Evolutionary conservation across 2,113 vertebrate genomes (phyloP).

Genomic region (Orycteropus afer): DNA sequence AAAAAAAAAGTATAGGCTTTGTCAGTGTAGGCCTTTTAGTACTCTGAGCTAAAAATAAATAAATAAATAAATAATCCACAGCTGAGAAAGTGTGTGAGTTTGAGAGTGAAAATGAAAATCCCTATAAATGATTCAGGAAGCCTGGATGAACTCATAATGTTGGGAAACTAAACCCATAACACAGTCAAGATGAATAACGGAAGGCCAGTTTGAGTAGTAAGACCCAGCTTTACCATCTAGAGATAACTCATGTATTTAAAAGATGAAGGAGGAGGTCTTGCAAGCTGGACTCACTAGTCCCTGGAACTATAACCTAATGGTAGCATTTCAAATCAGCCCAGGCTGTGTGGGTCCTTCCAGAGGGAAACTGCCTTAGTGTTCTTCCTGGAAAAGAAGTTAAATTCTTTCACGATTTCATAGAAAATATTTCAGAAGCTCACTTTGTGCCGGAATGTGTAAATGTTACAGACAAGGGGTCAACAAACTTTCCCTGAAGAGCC

Average conservation of each 20-base stretch:
- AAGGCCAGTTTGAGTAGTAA: slow-evolving; percentile 52
- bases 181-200: slow-evolving; percentile 76
- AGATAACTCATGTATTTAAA: slow-evolving; percentile 50
- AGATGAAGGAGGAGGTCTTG: background rate
- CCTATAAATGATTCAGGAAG: slow-evolving; percentile 80
- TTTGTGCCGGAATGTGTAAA: background rate
- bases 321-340: slow-evolving; percentile 41
- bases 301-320: background rate
- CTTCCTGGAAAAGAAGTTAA: background rate
- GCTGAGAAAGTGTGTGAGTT: slow-evolving; percentile 59
- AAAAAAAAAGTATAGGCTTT: slow-evolving; percentile 39
- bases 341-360: background rate
- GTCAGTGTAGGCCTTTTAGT: slow-evolving; percentile 39
- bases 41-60: slow-evolving; percentile 50
- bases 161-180: slow-evolving; percentile 80
- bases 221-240: slow-evolving; percentile 31
- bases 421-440: background rate
- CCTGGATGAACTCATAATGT: slow-evolving; percentile 75
- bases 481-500: slow-evolving; percentile 7
- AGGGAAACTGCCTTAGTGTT: background rate
- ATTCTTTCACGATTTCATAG: background rate
- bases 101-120: slow-evolving; percentile 70
- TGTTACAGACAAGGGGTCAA: background rate
- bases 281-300: background rate
- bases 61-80: slow-evolving; percentile 51